These are phyloP conservation scores for Channa striata DNA, from an alignment of 2,797 vertebrate genomes.

Conservation along the genomic window DNA sequence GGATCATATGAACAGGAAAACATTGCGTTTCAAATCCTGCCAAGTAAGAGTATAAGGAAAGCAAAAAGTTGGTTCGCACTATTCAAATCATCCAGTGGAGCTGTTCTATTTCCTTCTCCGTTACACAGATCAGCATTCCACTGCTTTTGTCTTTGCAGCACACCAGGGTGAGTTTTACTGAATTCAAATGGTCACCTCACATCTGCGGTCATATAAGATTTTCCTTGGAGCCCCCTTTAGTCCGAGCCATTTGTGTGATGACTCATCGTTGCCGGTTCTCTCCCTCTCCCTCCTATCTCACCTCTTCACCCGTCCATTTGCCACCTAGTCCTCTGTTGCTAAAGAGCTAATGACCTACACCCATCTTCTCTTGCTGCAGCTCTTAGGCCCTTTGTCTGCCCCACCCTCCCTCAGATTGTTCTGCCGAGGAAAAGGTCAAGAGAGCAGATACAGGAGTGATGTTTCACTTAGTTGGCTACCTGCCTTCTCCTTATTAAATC, in stretches of 20 bases:
- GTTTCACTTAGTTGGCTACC: constrained; percentile 55
- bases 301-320: constrained; percentile 71
- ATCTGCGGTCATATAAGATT: constrained; percentile 68
- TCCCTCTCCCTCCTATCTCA: constrained; percentile 57
- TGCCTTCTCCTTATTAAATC: constrained; percentile 65
- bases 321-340: constrained; percentile 57
- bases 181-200: constrained; percentile 59
- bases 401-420: constrained; percentile 39
- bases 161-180: constrained; percentile 57
- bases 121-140: constrained; percentile 38
- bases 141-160: constrained; percentile 45
- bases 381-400: constrained; percentile 39
- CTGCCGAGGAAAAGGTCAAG: constrained; percentile 59
- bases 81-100: background rate
- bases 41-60: constrained; percentile 16
- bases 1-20: constrained; percentile 39
- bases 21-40: constrained; percentile 38
- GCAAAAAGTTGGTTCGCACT: background rate
- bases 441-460: constrained; percentile 65
- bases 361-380: constrained; percentile 26
- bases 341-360: constrained; percentile 52
- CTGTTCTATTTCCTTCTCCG: constrained; percentile 24
- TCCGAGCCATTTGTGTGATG: constrained; percentile 52
- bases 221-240: constrained; percentile 45
- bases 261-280: constrained; percentile 65